Evolutionary conservation across 2,888 invertebrate genomes (phyloP).

Genomic region (Lomographa bimaculata): DNA sequence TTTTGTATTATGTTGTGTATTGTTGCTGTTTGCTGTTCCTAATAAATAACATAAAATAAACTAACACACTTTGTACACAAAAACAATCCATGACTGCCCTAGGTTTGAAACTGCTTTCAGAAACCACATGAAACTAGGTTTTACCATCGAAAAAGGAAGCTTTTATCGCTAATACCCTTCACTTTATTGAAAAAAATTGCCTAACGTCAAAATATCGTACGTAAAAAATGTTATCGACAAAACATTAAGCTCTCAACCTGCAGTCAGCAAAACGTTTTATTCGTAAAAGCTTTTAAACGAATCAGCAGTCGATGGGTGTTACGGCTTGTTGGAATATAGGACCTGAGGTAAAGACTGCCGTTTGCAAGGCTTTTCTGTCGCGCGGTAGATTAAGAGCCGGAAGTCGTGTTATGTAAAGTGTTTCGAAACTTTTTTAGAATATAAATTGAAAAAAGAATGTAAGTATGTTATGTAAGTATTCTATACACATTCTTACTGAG

Average conservation of each 20-base stretch:
- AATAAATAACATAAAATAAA: too few relatives aligned
- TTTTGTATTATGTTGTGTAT: too few relatives aligned
- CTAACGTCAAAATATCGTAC: constrained; percentile 29
- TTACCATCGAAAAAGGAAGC: too few relatives aligned
- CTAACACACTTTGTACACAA: too few relatives aligned
- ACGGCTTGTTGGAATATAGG: constrained; percentile 40
- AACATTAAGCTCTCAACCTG: constrained; percentile 28
- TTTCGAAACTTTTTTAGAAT: background rate
- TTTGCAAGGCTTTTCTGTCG: constrained; percentile 20
- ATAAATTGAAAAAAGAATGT: too few relatives aligned
- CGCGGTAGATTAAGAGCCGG: constrained; percentile 5
- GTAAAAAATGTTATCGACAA: constrained; percentile 20
- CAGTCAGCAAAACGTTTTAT: constrained; percentile 37
- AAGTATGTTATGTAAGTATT: too few relatives aligned
- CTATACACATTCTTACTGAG: too few relatives aligned
- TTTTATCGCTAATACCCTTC: too few relatives aligned
- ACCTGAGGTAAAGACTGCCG: constrained; percentile 40
- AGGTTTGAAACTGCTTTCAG: too few relatives aligned
- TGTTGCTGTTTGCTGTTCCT: too few relatives aligned
- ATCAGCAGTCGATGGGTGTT: constrained; percentile 44
- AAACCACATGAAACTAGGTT: background rate
- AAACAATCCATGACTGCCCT: too few relatives aligned
- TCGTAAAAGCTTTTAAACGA: constrained; percentile 49
- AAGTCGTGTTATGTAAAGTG: background rate
- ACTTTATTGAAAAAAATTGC: constrained; percentile 21